Evolutionary conservation across 1,140 invertebrate species (phyloP).

Genomic region (Sarcophaga peregrina): DNA sequence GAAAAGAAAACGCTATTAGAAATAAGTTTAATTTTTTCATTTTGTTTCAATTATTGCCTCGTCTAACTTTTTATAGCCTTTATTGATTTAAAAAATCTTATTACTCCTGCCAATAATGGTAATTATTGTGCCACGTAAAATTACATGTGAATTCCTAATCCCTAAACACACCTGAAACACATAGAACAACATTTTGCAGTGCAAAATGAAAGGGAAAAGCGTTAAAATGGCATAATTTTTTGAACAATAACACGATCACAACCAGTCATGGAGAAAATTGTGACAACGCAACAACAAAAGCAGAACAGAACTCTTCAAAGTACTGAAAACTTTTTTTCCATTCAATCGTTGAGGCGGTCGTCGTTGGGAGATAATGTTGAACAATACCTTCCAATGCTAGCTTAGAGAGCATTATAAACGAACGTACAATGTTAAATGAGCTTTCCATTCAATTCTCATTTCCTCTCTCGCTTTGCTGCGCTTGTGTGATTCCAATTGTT

Average conservation of each 20-base stretch:
- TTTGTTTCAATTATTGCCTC: no score
- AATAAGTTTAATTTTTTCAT: no score
- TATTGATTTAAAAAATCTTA: no score
- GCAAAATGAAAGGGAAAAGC: not conserved
- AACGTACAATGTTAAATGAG: not conserved
- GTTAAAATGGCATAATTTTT: not conserved
- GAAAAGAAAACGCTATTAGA: no score
- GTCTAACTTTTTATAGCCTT: no score
- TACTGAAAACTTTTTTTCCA: no score
- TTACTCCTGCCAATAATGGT: no score
- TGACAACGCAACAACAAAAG: not conserved
- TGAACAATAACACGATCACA: not conserved
- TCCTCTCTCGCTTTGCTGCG: not conserved
- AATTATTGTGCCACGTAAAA: no score
- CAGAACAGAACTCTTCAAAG: not conserved
- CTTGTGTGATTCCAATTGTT: no score
- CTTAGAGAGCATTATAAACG: not conserved
- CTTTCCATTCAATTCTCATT: not conserved
- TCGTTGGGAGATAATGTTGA: not conserved
- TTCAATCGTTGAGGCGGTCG: no score
- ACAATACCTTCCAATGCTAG: slow-evolving; percentile 4
- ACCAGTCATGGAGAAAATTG: slow-evolving; percentile 8
- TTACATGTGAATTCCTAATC: not conserved
- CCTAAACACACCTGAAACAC: not conserved
- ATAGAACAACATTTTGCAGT: slow-evolving; percentile 4